phyloP scores from a whole-genome alignment of 2,888 invertebrate genomes.

The Caenorhabditis sinica region DNA sequence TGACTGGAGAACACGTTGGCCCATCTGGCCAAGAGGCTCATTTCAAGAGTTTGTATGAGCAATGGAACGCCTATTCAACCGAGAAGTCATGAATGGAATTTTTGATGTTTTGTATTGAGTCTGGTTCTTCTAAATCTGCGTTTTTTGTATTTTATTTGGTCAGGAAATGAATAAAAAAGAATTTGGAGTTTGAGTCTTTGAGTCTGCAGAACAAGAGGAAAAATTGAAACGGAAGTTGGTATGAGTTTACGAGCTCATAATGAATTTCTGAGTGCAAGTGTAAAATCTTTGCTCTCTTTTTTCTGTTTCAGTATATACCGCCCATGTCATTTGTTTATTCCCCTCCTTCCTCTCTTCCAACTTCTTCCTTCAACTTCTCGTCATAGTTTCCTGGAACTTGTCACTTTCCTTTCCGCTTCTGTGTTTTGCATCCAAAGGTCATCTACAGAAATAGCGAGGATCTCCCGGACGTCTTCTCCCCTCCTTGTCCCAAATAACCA shows the following conservation, averaged over 20 bases:
- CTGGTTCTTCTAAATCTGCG: not conserved
- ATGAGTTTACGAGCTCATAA: slow-evolving; percentile 1
- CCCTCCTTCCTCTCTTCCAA: not conserved
- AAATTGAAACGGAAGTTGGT: not conserved
- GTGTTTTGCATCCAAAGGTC: slow-evolving; percentile 52
- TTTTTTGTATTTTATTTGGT: not conserved
- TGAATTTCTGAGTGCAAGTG: not conserved
- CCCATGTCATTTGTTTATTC: slow-evolving; percentile 41
- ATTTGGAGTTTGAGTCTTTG: not conserved
- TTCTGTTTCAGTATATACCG: not conserved
- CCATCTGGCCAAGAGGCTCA: slow-evolving; percentile 51
- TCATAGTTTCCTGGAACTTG: slow-evolving; percentile 54
- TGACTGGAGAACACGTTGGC: slow-evolving; percentile 39
- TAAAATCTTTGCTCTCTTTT: slow-evolving; percentile 36
- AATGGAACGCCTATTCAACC: slow-evolving; percentile 36
- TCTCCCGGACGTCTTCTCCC: not conserved
- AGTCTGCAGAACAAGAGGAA: not conserved
- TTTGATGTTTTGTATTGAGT: not conserved
- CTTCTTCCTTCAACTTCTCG: slow-evolving; percentile 2
- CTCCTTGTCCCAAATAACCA: slow-evolving; percentile 48
- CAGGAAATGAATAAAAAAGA: not conserved
- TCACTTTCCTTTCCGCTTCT: slow-evolving; percentile 9
- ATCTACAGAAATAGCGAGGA: slow-evolving; percentile 3
- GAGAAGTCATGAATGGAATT: not conserved
- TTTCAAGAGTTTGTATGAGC: slow-evolving; percentile 43